Percentiles rank a stretch among this genome's conserved stretches.
These are phyloP conservation scores for Triops longicaudatus DNA, from an alignment of 1,140 invertebrate genomes.

Conservation along the genomic window DNA sequence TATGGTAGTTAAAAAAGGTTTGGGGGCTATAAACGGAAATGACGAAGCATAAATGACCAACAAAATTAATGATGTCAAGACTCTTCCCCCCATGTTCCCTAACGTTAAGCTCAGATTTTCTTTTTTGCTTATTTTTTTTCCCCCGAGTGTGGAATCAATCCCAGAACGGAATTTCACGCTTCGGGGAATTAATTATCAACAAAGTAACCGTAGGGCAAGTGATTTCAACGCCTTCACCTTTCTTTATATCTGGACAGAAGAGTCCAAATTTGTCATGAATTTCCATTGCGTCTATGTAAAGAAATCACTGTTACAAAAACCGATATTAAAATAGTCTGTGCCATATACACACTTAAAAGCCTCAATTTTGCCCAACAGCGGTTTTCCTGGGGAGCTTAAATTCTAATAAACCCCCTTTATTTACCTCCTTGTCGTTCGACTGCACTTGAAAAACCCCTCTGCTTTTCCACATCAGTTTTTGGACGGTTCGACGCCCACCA, in stretches of 20 bases:
- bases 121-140: neutral
- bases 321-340: neutral
- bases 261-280: neutral
- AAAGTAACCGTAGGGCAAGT: neutral
- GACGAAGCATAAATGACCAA: conserved; percentile 15
- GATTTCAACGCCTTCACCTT: neutral
- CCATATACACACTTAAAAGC: neutral
- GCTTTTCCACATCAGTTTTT: neutral
- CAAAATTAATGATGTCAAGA: conserved; percentile 15
- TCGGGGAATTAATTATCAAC: neutral
- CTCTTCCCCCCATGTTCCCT: neutral
- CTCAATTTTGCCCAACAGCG: neutral
- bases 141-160: neutral
- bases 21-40: conserved; percentile 6
- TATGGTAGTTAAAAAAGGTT: neutral
- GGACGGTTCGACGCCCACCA: conserved; percentile 9
- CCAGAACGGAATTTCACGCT: conserved; percentile 3
- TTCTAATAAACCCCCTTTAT: conserved; percentile 12
- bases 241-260: neutral
- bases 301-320: neutral
- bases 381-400: neutral
- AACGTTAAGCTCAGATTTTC: conserved; percentile 4
- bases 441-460: neutral
- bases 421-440: neutral
- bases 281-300: neutral